These are phyloP conservation scores for fruit fly (Drosophila melanogaster) DNA, from an alignment of 1,140 invertebrate species.

Conservation along the genomic window Release_6_plus_ISO1_MT NT_033777.3:24474001-24474500, in stretches of 20 bases:
- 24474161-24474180: constrained; percentile 76
- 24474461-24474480: constrained; percentile 41
- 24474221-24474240: constrained; percentile 58
- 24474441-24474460: constrained; percentile 70
- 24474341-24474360: constrained; percentile 20
- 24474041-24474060: constrained; percentile 72
- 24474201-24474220: constrained; percentile 26
- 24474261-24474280: constrained; percentile 55
- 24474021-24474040: constrained; percentile 65
- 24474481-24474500: constrained; percentile 50
- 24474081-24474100: constrained; percentile 3
- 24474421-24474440: constrained; percentile 83
- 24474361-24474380: constrained; percentile 38
- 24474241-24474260: constrained; percentile 17
- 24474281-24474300: constrained; percentile 82
- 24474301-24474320: constrained; percentile 75
- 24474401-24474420: constrained; percentile 80
- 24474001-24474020: constrained; percentile 64
- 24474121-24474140: constrained; percentile 67
- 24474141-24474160: constrained; percentile 65
- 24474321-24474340: constrained; percentile 20
- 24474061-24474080: constrained; percentile 44
- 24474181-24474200: constrained; percentile 51
- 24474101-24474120: constrained; percentile 54
- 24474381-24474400: constrained; percentile 66